Conservation (phyloP, 2,113 vertebrate species). For the Cryptoleucopteryx plumbea region DNA sequence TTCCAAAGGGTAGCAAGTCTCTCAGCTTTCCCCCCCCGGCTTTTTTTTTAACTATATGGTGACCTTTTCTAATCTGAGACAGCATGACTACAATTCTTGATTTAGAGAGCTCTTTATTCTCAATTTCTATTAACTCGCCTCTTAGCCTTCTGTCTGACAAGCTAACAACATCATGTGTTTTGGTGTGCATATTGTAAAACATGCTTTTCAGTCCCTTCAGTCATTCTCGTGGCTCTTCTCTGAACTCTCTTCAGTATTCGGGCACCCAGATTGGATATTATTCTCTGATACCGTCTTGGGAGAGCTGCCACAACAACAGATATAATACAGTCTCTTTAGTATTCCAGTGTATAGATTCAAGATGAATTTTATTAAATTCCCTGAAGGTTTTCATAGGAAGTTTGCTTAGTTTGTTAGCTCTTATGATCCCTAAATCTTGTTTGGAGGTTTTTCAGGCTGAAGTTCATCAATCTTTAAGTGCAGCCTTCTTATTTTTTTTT, state of each 20-base stretch:
- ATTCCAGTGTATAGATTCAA: neutral
- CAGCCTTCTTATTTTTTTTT: neutral
- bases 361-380: neutral
- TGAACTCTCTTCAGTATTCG: neutral
- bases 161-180: neutral
- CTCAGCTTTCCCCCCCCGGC: too few species aligned
- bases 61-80: neutral
- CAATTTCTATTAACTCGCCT: neutral
- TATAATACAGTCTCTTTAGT: neutral
- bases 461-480: neutral
- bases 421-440: neutral
- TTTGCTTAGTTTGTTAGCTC: neutral
- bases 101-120: neutral
- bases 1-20: neutral
- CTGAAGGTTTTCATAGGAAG: neutral
- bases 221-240: neutral
- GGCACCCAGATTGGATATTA: neutral
- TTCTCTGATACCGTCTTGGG: neutral
- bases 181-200: neutral
- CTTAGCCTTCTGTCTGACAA: neutral
- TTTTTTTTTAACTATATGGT: neutral
- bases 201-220: neutral
- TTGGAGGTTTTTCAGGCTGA: neutral
- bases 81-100: neutral
- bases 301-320: neutral